Evolutionary conservation across 1,140 invertebrate species (phyloP), one percentile per base, ranked within the genome.

Genomic region (Mactra quadrangularis): DNA sequence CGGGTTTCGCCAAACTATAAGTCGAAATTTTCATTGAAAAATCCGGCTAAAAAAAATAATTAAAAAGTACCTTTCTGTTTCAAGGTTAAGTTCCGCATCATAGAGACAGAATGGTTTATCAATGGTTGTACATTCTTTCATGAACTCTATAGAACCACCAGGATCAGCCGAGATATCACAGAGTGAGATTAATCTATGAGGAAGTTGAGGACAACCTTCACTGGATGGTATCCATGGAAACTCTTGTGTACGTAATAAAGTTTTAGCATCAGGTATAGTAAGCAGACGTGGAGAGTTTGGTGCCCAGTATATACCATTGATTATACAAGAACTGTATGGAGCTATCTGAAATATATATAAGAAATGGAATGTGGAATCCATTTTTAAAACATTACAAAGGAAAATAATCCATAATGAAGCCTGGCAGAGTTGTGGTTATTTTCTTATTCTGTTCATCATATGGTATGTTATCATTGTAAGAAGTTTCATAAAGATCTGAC

Each of bases 91-190:
- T 91, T 99, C 98, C 3, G 99, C 98, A 93, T 99, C 98, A 91
- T 99, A 99, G 0, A 99, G 94, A 92, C 97, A 99, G 93, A 99
- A 99, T 0, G 99, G 99, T 19, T 97, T 99, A 90, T 99, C 99
- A 68, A 99, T 99, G 0, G 98, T 99, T 0, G 99, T 99, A 89
- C 98, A 99, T 90, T 99, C 98, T 89, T 98, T 98, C 98, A 99
- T 99, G 90, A 99, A 99, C 94, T 99, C 99, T 77, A 99, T 99
- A 27, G 98, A 99, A 59, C 98, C 98, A 19, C 98, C 98, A 0
- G 99, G 99, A 94, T 99, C 99, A 1, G 99, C 99, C 3, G 97
- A 98, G 88, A 99, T 99, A 92, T 99, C 99, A 92, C 98, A 99
- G 89, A 99, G 98, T 7, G 95, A 95, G 25, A 96, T 85, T 31